Percentiles rank a stretch among this genome's conserved stretches.
Conservation (phyloP, 2,888 invertebrate genomes). For the Ochropleura plecta region DNA sequence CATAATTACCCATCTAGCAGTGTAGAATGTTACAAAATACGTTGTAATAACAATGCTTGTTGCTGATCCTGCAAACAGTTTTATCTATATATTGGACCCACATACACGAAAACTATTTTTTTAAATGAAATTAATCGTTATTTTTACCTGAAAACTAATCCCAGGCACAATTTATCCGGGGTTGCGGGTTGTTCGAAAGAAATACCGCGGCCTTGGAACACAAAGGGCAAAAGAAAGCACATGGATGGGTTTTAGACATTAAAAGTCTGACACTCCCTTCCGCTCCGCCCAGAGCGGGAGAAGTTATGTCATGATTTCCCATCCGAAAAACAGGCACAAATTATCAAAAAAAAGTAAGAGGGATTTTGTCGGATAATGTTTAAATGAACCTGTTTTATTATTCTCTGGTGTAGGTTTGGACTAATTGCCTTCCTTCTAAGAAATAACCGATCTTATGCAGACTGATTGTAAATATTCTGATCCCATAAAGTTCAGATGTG, state of each 20-base stretch:
- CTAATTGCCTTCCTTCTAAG: background rate
- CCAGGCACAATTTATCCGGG: background rate
- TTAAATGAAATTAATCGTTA: background rate
- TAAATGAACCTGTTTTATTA: background rate
- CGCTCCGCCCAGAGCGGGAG: too few relatives aligned
- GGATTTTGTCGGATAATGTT: background rate
- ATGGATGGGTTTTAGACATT: too few relatives aligned
- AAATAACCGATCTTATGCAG: background rate
- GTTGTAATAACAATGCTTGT: too few relatives aligned
- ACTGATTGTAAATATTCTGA: background rate
- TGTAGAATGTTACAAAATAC: too few relatives aligned
- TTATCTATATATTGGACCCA: background rate
- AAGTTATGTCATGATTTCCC: too few relatives aligned
- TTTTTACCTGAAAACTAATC: conserved; percentile 1
- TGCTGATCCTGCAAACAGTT: background rate
- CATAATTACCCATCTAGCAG: background rate
- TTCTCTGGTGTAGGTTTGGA: background rate
- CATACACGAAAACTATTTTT: too few relatives aligned
- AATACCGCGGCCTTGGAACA: too few relatives aligned
- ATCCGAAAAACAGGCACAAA: too few relatives aligned
- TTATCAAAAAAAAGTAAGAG: background rate
- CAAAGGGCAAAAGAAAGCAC: too few relatives aligned
- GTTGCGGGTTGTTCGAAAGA: too few relatives aligned
- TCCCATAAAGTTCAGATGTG: background rate
- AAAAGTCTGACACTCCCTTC: too few relatives aligned